phyloP scores from a whole-genome alignment of 2,113 vertebrate genomes.

The Megaptera novaeangliae region DNA sequence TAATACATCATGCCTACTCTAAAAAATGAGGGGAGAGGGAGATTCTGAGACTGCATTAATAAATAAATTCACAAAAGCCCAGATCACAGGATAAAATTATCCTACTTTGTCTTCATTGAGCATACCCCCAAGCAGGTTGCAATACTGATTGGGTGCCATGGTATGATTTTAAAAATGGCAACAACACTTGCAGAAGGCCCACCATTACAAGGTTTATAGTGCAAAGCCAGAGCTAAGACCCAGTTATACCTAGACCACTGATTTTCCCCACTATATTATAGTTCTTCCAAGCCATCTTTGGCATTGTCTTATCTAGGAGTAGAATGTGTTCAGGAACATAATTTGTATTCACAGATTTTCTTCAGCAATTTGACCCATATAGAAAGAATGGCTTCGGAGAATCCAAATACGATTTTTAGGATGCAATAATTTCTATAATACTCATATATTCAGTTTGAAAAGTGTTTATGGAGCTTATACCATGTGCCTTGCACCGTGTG shows the following conservation, averaged over 20 bases:
- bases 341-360: not conserved
- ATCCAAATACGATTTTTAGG: not conserved
- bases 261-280: not conserved
- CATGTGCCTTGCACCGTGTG: not conserved
- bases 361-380: not conserved
- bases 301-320: not conserved
- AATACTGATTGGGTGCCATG: not conserved
- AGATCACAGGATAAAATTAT: not conserved
- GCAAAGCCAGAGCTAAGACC: not conserved
- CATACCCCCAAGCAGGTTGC: not conserved
- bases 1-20: not conserved
- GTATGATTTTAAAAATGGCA: conserved; percentile 3
- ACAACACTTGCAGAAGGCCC: not conserved
- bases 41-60: not conserved
- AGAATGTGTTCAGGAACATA: not conserved
- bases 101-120: not conserved
- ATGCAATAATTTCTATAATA: not conserved
- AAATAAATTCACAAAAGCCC: not conserved
- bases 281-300: not conserved
- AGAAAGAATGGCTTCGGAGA: not conserved
- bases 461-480: not conserved
- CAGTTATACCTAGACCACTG: not conserved
- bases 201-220: not conserved
- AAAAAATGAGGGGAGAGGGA: not conserved
- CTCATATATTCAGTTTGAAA: not conserved